Conservation (phyloP, 2,797 vertebrate species). For the Trachurus trachurus region DNA sequence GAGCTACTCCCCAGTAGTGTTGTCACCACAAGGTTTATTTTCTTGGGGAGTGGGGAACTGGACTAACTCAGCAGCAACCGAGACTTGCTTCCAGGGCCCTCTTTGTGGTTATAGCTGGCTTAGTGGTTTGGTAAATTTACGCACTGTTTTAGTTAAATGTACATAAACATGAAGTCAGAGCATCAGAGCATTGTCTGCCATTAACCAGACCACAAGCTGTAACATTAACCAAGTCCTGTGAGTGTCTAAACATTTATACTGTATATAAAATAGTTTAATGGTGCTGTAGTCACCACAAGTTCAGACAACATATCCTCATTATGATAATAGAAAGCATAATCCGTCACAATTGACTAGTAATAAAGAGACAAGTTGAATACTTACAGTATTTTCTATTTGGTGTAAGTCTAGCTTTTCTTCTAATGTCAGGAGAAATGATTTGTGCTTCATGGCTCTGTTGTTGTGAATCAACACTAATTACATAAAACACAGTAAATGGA, state of each 20-base stretch:
- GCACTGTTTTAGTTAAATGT: not conserved
- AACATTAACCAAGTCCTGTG: not conserved
- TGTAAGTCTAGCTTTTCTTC: not conserved
- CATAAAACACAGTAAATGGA: not conserved
- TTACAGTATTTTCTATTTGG: not conserved
- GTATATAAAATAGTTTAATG: not conserved
- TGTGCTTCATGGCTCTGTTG: not conserved
- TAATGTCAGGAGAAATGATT: not conserved
- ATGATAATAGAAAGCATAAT: not conserved
- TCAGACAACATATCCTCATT: not conserved
- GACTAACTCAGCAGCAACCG: not conserved
- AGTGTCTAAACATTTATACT: not conserved
- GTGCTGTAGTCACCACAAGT: not conserved
- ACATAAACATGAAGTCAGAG: not conserved
- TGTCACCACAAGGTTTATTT: not conserved
- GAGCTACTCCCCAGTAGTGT: not conserved
- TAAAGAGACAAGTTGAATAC: too few relatives aligned
- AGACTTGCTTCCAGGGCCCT: not conserved
- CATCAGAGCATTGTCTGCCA: not conserved
- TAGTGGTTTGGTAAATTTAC: not conserved
- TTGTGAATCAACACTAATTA: slow-evolving; percentile 7
- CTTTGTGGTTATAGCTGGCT: not conserved
- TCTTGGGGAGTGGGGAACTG: not conserved
- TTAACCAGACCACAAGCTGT: not conserved
- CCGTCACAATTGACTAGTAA: not conserved